A percentile compares a stretch with the other conserved stretches of the same genome.
phyloP scores from a whole-genome alignment of 2,888 invertebrate species.

The Eledona agricola region DNA sequence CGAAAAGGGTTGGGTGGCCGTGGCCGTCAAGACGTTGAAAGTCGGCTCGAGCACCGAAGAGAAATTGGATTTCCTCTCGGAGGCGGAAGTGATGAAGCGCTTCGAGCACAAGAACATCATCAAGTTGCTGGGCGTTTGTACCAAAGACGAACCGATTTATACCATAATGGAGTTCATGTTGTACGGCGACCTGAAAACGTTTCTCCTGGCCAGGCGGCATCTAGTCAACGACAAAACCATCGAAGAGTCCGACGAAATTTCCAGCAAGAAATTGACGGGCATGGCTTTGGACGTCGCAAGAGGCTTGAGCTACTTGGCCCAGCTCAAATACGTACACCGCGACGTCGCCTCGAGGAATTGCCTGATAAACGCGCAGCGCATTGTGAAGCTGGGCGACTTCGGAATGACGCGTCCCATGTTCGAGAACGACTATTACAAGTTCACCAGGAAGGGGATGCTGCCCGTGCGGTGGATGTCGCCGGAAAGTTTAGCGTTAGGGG shows the following conservation, averaged over 20 bases:
- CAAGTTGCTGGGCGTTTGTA: conserved; percentile 84
- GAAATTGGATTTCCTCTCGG: conserved; percentile 89
- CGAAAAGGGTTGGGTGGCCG: conserved; percentile 79
- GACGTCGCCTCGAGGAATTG: conserved; percentile 83
- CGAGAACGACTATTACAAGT: conserved; percentile 89
- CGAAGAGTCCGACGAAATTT: conserved; percentile 80
- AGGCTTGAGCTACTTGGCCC: conserved; percentile 85
- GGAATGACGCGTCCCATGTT: conserved; percentile 91
- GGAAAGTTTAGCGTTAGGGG: conserved; percentile 82
- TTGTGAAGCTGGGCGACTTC: conserved; percentile 88
- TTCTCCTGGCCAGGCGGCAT: conserved; percentile 83
- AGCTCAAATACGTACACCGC: conserved; percentile 87
- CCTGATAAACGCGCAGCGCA: conserved; percentile 72
- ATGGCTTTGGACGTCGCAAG: conserved; percentile 90
- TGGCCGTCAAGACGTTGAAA: conserved; percentile 90
- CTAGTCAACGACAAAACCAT: conserved; percentile 72
- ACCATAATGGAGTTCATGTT: conserved; percentile 95
- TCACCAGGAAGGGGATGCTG: conserved; percentile 72
- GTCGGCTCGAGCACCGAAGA: conserved; percentile 83
- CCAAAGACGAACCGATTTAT: conserved; percentile 86
- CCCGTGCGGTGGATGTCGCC: conserved; percentile 84
- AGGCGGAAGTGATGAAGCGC: conserved; percentile 93
- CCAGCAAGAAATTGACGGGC: conserved; percentile 79
- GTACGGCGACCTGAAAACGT: conserved; percentile 91
- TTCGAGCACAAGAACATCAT: conserved; percentile 92